Percentiles rank a stretch among this genome's conserved stretches.
These are phyloP conservation scores for Ceramica pisi DNA, from an alignment of 2,888 invertebrate genomes.

Conservation along the genomic window DNA sequence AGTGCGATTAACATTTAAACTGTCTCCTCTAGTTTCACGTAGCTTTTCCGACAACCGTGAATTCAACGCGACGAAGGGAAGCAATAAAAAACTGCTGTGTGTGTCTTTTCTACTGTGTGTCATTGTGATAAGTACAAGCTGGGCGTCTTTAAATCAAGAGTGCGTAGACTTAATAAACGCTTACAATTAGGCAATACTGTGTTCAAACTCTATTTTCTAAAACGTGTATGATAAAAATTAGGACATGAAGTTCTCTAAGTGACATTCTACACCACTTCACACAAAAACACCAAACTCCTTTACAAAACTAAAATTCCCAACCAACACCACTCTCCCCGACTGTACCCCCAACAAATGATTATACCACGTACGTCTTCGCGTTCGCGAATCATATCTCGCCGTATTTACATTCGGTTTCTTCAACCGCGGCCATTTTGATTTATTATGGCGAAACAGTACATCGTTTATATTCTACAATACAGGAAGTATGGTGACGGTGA, in stretches of 20 bases:
- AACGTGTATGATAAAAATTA: no score
- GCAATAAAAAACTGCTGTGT: no score
- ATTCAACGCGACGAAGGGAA: no score
- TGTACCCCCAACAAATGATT: constrained; percentile 60
- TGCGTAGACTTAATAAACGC: no score
- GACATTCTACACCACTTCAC: no score
- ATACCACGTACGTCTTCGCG: constrained; percentile 58
- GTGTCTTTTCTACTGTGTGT: no score
- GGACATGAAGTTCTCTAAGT: no score
- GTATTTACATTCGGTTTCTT: constrained; percentile 68
- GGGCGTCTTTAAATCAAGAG: no score
- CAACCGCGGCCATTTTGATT: constrained; percentile 58
- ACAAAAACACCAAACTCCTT: neutral
- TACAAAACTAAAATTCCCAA: neutral
- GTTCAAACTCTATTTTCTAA: no score
- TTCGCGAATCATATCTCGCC: constrained; percentile 64
- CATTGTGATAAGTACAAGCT: no score
- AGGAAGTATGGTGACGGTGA: constrained; percentile 37
- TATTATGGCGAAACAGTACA: constrained; percentile 45
- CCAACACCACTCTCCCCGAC: constrained; percentile 19
- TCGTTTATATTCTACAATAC: constrained; percentile 55
- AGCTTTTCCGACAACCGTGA: no score
- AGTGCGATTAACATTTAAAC: neutral
- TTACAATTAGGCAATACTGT: no score
- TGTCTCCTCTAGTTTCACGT: neutral